Base-by-base conservation (phyloP, 2,113 vertebrate genomes). In the Bubo blakistoni region DNA sequence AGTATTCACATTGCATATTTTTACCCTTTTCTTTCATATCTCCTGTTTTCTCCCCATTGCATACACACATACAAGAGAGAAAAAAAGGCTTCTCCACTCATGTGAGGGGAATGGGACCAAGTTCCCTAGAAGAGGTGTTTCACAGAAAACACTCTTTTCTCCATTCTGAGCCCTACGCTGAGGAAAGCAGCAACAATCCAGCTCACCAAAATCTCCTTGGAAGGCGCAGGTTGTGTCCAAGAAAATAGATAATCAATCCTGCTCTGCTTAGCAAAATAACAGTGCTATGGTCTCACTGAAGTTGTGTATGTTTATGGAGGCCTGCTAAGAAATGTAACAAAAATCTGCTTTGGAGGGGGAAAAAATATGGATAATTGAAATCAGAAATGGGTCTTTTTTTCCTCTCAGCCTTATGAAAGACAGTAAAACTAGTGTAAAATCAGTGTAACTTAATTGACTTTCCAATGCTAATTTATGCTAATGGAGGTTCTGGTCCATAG, bases 381-480 rank as follows among this genome's bases (percentile, higher is more conserved):
- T 76, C 42, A 94, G 58, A 77, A 91, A 59, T 27, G 14, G 36
- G 46, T 76, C 34, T 85, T 65, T 83, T 57, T 51, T 51, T 16
- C 29, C 54, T 80, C n/a, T 63, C 54, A 2, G 29, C 86, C 30
- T 89, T 87, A 67, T 51, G 76, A 94, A 96, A 96, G 88, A 69
- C 88, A 73, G 74, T 81, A 96, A 95, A 97, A 92, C 80, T 52
- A 87, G 76, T 96, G 90, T 94, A 97, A 97, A 97, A 97, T 94
- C 90, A 81, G 95, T 94, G 94, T 94, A 91, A 94, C 91, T 95
- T 92, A 94, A 96, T 94, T 96, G 94, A 97, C 95, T 96, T 91
- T 96, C 96, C 92, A 90, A 92, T 96, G 94, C 77, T 95, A 96
- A 96, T 97, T 96, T 96, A 96, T 96, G 91, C 83, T 97, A 97